phyloP scores from a whole-genome alignment of 2,113 vertebrate genomes.

The Sebastes schlegelii region DNA sequence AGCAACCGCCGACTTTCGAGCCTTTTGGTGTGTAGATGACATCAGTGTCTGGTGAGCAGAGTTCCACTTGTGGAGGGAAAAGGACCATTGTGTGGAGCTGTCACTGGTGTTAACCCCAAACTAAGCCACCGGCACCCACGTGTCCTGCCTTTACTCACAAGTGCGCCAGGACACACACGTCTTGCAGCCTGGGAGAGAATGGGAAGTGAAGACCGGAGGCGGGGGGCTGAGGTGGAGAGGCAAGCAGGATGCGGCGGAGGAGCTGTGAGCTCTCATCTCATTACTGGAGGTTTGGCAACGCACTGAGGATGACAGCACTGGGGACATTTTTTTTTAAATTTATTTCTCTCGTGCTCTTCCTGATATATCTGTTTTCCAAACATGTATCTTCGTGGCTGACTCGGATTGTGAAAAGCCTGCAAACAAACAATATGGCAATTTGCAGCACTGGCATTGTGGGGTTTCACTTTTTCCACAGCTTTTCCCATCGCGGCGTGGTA shows the following conservation, averaged over 20 bases:
- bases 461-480: conserved; percentile 67
- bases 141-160: conserved; percentile 75
- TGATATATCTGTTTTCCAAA: conserved; percentile 72
- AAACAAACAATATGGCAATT: conserved; percentile 71
- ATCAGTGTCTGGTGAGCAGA: conserved; percentile 75
- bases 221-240: conserved; percentile 49
- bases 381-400: conserved; percentile 57
- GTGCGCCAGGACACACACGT: conserved; percentile 68
- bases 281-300: conserved; percentile 69
- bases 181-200: conserved; percentile 70
- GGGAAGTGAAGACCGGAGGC: conserved; percentile 65
- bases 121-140: conserved; percentile 66
- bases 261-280: conserved; percentile 64
- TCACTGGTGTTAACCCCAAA: conserved; percentile 73
- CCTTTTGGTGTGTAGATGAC: conserved; percentile 63
- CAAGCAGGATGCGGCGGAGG: conserved; percentile 62
- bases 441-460: conserved; percentile 30
- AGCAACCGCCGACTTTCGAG: conserved; percentile 56
- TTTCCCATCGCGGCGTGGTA: conserved; percentile 59
- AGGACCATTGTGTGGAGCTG: conserved; percentile 56
- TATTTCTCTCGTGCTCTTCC: conserved; percentile 42
- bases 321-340: conserved; percentile 39
- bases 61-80: conserved; percentile 23
- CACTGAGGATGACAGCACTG: conserved; percentile 52
- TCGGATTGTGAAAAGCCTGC: conserved; percentile 52